Base-by-base conservation (phyloP, 2,888 invertebrate species). In the Drosophila stalkeri region DNA sequence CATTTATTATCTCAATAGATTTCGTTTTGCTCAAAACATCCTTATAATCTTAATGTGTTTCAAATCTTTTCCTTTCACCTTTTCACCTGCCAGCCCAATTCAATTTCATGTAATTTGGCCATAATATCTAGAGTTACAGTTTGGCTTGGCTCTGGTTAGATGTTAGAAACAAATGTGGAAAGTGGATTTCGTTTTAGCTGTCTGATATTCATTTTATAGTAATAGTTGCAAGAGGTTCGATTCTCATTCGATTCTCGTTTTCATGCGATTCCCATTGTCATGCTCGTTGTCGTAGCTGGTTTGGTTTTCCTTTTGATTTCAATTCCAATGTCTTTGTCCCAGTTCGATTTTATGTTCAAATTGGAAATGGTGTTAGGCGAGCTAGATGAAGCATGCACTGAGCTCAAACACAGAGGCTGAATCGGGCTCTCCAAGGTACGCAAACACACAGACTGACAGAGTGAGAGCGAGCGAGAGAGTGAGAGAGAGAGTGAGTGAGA, bases 331-430 rank as follows among this genome's bases (percentile, higher is more conserved):
- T 51, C 80, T 80, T 76, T 87, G 80, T 87, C 71, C 74, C 77
- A 74, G 81, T 77, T 85, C 81, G 83, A 82, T 87, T 81, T 81
- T 56, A 75, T 82, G 74, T 73, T 82, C 71, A 81, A 85, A 87
- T 86, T 87, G 85, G 75, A 87, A 87, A 77, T 73, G 84, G 86
- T 87, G 85, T 85, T 87, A 81, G 85, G 79, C 74, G 80, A 71
- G 75, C 73, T 69, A 82, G 78, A 82, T 82, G 87, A 73, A 68
- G 75, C 82, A 77, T 80, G 77, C 56, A 46, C 71, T 35, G 55
- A 54, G 59, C 66, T 60, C 39, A 57, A 66, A 59, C 55, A 55
- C 55, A 31, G 43, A 57, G 54, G 1, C 59, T 39, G 59, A 74
- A 31, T 23, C 54, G 37, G 60, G 56, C 37, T 47, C 73, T 35